Evolutionary conservation across 2,888 invertebrate genomes (phyloP).

Genomic region (Macrophya annulata): DNA sequence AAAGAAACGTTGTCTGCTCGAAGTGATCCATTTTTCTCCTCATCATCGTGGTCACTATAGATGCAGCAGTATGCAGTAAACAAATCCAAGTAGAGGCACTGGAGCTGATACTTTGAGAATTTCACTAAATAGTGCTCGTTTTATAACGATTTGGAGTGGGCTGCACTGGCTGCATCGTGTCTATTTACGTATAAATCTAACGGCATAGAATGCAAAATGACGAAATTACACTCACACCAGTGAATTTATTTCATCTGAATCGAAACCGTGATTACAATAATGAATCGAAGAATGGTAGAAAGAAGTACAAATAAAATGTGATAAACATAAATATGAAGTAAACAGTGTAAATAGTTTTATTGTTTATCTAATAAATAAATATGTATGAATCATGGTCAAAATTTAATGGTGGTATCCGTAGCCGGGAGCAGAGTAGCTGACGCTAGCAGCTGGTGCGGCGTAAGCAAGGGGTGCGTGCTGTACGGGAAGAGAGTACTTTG

Average conservation of each 20-base stretch:
- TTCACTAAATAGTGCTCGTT: too few relatives aligned
- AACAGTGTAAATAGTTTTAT: slow-evolving; percentile 23
- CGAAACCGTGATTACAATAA: not conserved
- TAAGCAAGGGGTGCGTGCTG: slow-evolving; percentile 59
- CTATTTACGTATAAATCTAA: too few relatives aligned
- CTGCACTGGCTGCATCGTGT: too few relatives aligned
- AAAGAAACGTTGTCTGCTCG: too few relatives aligned
- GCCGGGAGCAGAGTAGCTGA: slow-evolving; percentile 57
- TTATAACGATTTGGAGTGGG: too few relatives aligned
- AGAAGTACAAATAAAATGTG: slow-evolving; percentile 12
- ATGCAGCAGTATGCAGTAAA: too few relatives aligned
- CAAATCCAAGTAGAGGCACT: too few relatives aligned
- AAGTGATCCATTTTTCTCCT: too few relatives aligned
- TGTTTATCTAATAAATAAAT: slow-evolving; percentile 59
- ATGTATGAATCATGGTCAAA: slow-evolving; percentile 79
- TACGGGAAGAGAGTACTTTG: slow-evolving; percentile 29
- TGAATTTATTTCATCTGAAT: not conserved
- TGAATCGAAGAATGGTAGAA: not conserved
- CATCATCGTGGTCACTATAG: too few relatives aligned
- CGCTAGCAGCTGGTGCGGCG: slow-evolving; percentile 48
- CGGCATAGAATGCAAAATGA: too few relatives aligned
- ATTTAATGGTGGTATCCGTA: slow-evolving; percentile 74
- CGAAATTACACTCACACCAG: not conserved
- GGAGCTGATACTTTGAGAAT: too few relatives aligned
- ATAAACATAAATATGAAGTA: not conserved